These are phyloP conservation scores for Rhinoderma darwinii DNA, from an alignment of 2,113 vertebrate species.

Conservation along the genomic window DNA sequence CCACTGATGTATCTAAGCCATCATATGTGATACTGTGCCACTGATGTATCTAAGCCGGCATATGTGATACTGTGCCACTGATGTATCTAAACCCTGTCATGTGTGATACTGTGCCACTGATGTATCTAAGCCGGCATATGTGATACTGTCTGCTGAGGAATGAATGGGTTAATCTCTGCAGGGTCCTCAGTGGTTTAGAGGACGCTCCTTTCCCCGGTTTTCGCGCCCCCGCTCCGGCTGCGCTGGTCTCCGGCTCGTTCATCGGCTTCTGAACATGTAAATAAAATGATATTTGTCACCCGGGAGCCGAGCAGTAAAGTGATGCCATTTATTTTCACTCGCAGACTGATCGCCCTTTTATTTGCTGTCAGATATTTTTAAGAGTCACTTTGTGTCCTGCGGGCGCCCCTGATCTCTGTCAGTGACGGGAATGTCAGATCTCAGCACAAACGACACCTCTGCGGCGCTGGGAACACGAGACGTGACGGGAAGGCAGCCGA, in stretches of 20 bases:
- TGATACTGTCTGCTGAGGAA: too few species aligned
- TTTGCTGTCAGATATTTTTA: slow-evolving; percentile 46
- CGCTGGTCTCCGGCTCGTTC: not conserved
- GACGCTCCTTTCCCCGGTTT: not conserved
- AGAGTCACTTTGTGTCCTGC: slow-evolving; percentile 38
- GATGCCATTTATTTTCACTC: not conserved
- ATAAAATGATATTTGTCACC: slow-evolving; percentile 38
- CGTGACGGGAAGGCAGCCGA: not conserved
- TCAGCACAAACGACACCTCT: not conserved
- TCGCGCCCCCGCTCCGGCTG: not conserved
- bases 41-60: too few species aligned
- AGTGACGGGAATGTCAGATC: not conserved
- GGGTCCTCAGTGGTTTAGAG: too few species aligned
- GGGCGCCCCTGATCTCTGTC: slow-evolving; percentile 3
- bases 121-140: too few species aligned
- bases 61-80: not conserved
- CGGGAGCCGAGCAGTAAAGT: slow-evolving; percentile 9
- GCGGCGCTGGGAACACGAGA: not conserved
- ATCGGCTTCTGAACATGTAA: slow-evolving; percentile 14
- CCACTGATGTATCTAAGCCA: not conserved
- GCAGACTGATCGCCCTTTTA: slow-evolving; percentile 23
- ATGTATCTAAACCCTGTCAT: too few species aligned
- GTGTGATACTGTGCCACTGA: too few species aligned
- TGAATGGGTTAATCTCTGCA: too few species aligned
- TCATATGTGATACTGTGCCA: not conserved